Evolutionary conservation across 1,140 invertebrate genomes (phyloP), one percentile per base, ranked within the genome.

Genomic region (Panagrolaimus sp.): DNA sequence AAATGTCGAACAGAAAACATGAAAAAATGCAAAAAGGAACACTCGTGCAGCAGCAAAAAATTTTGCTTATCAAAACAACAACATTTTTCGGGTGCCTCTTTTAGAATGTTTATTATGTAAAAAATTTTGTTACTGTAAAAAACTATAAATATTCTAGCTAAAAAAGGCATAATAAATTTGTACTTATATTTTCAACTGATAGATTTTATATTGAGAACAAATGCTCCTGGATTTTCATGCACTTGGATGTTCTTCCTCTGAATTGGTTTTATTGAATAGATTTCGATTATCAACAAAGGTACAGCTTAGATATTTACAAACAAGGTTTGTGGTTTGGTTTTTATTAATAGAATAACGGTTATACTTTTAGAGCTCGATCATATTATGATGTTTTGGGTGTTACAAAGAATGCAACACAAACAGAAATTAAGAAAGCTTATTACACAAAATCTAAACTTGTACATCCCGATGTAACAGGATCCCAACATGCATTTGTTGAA

Each of bases 401-500:
- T 17, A 10, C 21, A n/a, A 68, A 45, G 17, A 65, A 28, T 38
- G 68, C 68, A 10, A 69, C 62, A 15, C 58, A 68, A 43, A 32
- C n/a, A 32, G 68, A 70, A 48, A 67, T 70, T 24, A 70, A 70
- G 9, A 55, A 67, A 17, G 68, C 68, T 21, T 70, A 70, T 44
- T 70, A 67, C 38, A 44, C 58, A 43, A 70, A 70, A 43, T 65
- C 63, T 17, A 70, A 70, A 26, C 21, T 65, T 21, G 52, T 58
- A 21, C 52, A 58, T 24, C 52, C 52, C 14, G 52, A 70, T 24
- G 43, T n/a, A n/a, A 67, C 32, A 1, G 64, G 28, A 10, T 32
- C 64, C 14, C 43, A 21, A 14, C 14, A 21, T 24, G 68, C 68
- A 6, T 70, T 70, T 52, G 15, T 70, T 10, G 63, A 70, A 43